A percentile compares a stretch with the other conserved stretches of the same genome.
phyloP scores from a whole-genome alignment of 1,140 invertebrate genomes.

The Lamellibrachia luymesi region DNA sequence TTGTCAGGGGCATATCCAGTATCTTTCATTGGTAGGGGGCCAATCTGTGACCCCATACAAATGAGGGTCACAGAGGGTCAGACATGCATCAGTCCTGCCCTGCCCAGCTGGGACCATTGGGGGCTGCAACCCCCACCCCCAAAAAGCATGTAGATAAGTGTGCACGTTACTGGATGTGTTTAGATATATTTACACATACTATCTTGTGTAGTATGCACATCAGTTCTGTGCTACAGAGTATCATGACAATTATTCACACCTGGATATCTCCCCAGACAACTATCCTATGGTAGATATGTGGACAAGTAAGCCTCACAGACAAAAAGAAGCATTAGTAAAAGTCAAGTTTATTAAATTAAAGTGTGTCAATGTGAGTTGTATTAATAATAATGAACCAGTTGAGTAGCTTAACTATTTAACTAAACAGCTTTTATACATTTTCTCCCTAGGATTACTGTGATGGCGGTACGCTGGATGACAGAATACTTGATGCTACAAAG shows the following conservation, averaged over 20 bases:
- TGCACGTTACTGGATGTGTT: background rate
- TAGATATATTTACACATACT: background rate
- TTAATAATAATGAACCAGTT: background rate
- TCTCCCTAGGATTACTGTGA: slow-evolving; percentile 51
- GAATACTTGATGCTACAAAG: slow-evolving; percentile 40
- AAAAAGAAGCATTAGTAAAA: background rate
- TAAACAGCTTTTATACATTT: slow-evolving; percentile 20
- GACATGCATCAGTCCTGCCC: too few species aligned
- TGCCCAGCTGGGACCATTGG: too few species aligned
- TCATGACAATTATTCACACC: too few species aligned
- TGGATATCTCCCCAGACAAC: too few species aligned
- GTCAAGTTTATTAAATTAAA: background rate
- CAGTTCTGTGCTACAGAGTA: too few species aligned
- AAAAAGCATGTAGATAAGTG: too few species aligned
- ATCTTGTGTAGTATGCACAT: too few species aligned
- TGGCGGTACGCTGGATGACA: slow-evolving; percentile 52
- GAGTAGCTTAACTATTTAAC: slow-evolving; percentile 1
- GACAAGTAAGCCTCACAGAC: background rate
- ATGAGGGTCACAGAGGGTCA: too few species aligned
- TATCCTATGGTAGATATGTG: background rate
- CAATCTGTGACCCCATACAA: too few species aligned
- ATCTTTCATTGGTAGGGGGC: too few species aligned
- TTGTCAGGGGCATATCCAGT: too few species aligned
- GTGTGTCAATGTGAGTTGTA: background rate
- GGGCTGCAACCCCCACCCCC: too few species aligned